phyloP scores from a whole-genome alignment of 2,888 invertebrate genomes.

The Mythimna vitellina region DNA sequence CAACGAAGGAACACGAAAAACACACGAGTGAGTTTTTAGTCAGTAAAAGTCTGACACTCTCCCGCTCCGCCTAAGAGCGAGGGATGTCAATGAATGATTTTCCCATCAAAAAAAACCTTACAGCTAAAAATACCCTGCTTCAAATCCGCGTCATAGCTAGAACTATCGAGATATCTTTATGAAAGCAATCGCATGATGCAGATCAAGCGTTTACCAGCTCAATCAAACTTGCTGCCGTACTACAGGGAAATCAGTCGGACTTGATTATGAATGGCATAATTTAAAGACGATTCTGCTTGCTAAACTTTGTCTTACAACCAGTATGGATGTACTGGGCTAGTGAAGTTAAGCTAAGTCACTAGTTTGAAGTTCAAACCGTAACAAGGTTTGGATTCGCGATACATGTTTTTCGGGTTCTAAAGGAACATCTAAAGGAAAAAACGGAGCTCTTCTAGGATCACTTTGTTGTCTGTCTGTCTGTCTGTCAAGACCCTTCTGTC shows the following conservation, averaged over 20 bases:
- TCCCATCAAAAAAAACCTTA: too few species aligned
- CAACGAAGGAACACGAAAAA: too few species aligned
- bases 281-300: constrained; percentile 29
- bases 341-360: background rate
- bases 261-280: constrained; percentile 53
- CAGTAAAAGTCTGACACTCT: too few species aligned
- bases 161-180: constrained; percentile 31
- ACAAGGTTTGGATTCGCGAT: too few species aligned
- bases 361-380: background rate
- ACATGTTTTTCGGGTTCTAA: too few species aligned
- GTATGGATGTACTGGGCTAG: background rate
- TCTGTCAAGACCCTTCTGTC: too few species aligned
- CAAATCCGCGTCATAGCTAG: background rate
- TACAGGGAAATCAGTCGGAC: constrained; percentile 67
- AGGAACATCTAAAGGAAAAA: too few species aligned
- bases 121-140: background rate
- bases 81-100: too few species aligned
- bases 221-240: constrained; percentile 69
- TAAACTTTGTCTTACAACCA: constrained; percentile 22
- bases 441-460: too few species aligned
- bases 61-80: too few species aligned
- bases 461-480: too few species aligned
- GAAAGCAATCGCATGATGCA: constrained; percentile 45
- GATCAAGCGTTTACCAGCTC: constrained; percentile 50
- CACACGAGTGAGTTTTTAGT: too few species aligned